Evolutionary conservation across 2,113 vertebrate species (phyloP).

Genomic region (Brevimyrus niger): DNA sequence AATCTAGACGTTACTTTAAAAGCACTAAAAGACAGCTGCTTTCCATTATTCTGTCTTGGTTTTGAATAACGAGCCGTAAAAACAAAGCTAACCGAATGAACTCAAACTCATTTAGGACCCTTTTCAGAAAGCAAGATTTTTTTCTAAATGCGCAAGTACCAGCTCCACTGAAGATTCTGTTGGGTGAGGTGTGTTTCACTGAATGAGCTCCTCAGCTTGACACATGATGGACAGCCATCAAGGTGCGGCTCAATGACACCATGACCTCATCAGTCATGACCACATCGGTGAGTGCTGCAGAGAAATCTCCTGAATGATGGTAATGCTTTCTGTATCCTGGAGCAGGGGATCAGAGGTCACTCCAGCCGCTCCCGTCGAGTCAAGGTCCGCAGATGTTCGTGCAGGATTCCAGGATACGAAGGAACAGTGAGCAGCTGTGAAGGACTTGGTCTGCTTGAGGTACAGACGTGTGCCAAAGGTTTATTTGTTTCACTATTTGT

Average conservation of each 20-base stretch:
- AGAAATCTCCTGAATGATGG: background rate
- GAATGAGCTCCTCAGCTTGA: background rate
- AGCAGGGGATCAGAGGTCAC: background rate
- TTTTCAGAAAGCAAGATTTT: background rate
- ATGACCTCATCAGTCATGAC: background rate
- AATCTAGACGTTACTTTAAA: background rate
- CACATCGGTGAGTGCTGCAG: background rate
- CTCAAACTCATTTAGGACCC: background rate
- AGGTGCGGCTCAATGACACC: background rate
- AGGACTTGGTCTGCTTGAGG: background rate
- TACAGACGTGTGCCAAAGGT: background rate
- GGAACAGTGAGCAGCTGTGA: background rate
- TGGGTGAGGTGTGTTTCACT: background rate
- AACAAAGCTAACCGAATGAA: background rate
- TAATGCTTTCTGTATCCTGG: background rate
- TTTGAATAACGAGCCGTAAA: background rate
- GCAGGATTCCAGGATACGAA: background rate
- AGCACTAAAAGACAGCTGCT: background rate
- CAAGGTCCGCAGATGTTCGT: background rate
- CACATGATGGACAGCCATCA: too few species aligned
- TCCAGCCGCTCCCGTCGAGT: background rate
- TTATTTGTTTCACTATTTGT: background rate
- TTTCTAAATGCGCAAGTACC: background rate
- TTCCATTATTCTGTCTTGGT: background rate
- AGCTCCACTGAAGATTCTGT: background rate